Evolutionary conservation across 2,888 invertebrate genomes (phyloP).

Genomic region (Psylliodes chrysocephalus): DNA sequence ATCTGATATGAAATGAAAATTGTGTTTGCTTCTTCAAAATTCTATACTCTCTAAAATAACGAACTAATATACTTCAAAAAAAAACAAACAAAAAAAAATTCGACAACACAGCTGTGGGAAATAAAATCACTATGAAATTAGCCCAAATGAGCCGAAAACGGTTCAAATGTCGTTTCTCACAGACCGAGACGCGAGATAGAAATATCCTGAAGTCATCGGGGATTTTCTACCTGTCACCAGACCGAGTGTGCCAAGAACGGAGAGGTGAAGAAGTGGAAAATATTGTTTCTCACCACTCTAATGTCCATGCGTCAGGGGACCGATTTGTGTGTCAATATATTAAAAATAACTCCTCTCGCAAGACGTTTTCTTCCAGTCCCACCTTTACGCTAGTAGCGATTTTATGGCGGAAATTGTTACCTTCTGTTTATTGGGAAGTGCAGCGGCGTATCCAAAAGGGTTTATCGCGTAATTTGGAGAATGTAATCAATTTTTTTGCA

Average conservation of each 20-base stretch:
- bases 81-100: neutral
- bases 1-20: too few species aligned
- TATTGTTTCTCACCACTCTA: conserved; percentile 5
- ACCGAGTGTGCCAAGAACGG: conserved; percentile 10
- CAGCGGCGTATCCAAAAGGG: too few species aligned
- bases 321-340: conserved; percentile 5
- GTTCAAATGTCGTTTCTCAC: conserved; percentile 29
- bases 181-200: conserved; percentile 21
- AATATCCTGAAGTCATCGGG: conserved; percentile 44
- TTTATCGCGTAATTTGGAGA: too few species aligned
- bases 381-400: neutral
- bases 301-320: neutral
- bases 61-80: too few species aligned
- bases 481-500: too few species aligned
- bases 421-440: too few species aligned
- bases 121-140: conserved; percentile 27
- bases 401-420: too few species aligned
- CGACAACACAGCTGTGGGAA: conserved; percentile 27
- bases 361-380: neutral
- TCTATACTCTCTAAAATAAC: too few species aligned
- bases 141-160: conserved; percentile 10
- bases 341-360: conserved; percentile 2
- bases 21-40: too few species aligned
- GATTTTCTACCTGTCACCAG: conserved; percentile 49
- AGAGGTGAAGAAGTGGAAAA: conserved; percentile 16